Evolutionary conservation across 2,113 vertebrate species (phyloP).

Genomic region (Bothrops jararaca): DNA sequence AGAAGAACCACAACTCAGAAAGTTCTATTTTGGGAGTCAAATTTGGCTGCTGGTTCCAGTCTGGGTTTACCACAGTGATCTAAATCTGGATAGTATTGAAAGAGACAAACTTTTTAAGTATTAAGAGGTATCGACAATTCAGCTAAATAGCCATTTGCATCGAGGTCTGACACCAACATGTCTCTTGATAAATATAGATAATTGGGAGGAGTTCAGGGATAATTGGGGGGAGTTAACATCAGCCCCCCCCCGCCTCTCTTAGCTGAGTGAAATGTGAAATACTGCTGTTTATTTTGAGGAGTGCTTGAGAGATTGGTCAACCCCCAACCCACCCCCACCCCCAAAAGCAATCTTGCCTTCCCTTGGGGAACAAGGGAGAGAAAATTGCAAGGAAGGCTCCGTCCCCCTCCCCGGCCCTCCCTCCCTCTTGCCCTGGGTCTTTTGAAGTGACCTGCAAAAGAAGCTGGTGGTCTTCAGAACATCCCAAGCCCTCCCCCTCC

Average conservation of each 20-base stretch:
- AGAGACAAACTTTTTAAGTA: not conserved
- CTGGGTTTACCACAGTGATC: not conserved
- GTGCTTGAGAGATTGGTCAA: conserved; percentile 34
- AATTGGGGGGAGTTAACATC: not conserved
- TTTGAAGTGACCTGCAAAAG: conserved; percentile 64
- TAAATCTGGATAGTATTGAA: not conserved
- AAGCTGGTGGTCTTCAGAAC: conserved; percentile 68
- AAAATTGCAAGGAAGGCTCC: conserved; percentile 26
- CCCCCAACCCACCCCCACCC: conserved; percentile 38
- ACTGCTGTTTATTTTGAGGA: conserved; percentile 57
- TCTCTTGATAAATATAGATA: not conserved
- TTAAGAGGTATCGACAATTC: not conserved
- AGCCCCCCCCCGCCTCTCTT: fast-evolving
- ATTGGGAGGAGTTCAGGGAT: not conserved
- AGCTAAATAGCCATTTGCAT: not conserved
- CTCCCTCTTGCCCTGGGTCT: conserved; percentile 21
- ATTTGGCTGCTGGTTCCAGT: not conserved
- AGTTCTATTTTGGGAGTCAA: not conserved
- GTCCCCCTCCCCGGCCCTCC: not conserved
- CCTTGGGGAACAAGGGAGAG: conserved; percentile 24
- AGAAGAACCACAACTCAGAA: not conserved
- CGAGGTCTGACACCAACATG: not conserved
- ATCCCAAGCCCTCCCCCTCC: conserved; percentile 44
- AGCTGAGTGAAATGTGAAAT: not conserved
- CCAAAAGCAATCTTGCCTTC: conserved; percentile 61